These are phyloP conservation scores for Archivesica marissinica DNA, from an alignment of 1,140 invertebrate genomes.

Conservation along the genomic window DNA sequence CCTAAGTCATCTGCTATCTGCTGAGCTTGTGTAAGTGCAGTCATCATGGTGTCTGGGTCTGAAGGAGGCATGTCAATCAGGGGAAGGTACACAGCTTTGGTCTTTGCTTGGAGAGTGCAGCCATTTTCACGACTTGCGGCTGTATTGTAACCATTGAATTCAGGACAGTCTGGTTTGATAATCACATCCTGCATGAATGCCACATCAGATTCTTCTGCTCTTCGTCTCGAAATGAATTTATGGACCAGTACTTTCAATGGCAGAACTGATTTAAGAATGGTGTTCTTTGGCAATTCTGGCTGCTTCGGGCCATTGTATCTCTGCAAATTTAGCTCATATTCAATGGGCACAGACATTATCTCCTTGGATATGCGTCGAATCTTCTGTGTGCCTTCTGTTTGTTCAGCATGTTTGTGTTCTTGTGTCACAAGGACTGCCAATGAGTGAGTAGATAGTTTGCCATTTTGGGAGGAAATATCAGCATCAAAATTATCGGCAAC, in stretches of 20 bases:
- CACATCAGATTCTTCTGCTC: constrained; percentile 26
- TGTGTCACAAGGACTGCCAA: constrained; percentile 54
- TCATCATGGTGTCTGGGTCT: constrained; percentile 65
- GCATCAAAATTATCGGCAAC: constrained; percentile 66
- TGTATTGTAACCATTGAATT: constrained; percentile 53
- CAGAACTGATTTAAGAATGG: neutral
- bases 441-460: constrained; percentile 58
- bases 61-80: constrained; percentile 64
- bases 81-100: constrained; percentile 60
- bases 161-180: neutral
- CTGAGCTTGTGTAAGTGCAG: constrained; percentile 56
- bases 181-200: constrained; percentile 15
- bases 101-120: constrained; percentile 6
- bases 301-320: constrained; percentile 48
- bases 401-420: neutral
- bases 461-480: constrained; percentile 64
- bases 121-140: neutral
- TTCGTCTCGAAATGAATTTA: neutral
- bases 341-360: neutral
- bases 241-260: constrained; percentile 20
- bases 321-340: neutral
- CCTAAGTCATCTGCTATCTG: constrained; percentile 14
- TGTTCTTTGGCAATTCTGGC: constrained; percentile 25
- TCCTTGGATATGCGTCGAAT: neutral
- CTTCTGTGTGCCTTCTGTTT: neutral